A percentile compares a stretch with the other conserved stretches of the same genome.
Evolutionary conservation across 2,113 vertebrate species (phyloP).

Genomic region (Martes martes): DNA sequence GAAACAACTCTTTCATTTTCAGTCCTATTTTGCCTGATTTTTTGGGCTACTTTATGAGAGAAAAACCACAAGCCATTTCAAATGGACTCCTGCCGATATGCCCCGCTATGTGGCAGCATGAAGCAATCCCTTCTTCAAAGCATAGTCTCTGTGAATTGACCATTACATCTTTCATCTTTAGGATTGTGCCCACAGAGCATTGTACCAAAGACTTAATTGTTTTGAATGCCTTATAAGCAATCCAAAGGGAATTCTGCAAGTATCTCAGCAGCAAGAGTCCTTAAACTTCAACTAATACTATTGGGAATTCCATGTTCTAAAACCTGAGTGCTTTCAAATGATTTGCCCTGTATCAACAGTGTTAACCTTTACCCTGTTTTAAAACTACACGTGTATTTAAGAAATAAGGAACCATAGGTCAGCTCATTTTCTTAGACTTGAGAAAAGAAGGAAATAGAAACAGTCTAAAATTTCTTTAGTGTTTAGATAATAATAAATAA

Average conservation of each 20-base stretch:
- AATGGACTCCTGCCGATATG: neutral
- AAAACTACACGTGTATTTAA: neutral
- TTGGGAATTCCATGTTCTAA: neutral
- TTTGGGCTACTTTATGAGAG: slow-evolving; percentile 12
- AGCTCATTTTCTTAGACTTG: neutral
- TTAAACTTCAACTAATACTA: slow-evolving; percentile 15
- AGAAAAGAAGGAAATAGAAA: slow-evolving; percentile 10
- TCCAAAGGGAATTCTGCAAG: slow-evolving; percentile 8
- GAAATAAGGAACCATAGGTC: neutral
- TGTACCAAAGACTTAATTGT: slow-evolving; percentile 28
- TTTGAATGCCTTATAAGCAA: neutral
- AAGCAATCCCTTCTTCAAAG: neutral
- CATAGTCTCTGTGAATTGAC: neutral
- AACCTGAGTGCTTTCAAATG: neutral
- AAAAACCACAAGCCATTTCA: neutral
- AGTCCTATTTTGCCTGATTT: neutral
- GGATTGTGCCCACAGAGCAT: neutral
- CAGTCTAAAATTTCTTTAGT: neutral
- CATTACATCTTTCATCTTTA: slow-evolving; percentile 13
- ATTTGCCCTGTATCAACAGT: neutral
- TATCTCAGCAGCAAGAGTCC: neutral
- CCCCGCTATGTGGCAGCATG: neutral
- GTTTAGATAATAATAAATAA: neutral
- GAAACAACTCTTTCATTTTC: neutral
- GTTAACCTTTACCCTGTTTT: neutral